Percentiles rank a stretch among this genome's conserved stretches.
phyloP scores from a whole-genome alignment of 2,888 invertebrate species.

The Meloe dianella region DNA sequence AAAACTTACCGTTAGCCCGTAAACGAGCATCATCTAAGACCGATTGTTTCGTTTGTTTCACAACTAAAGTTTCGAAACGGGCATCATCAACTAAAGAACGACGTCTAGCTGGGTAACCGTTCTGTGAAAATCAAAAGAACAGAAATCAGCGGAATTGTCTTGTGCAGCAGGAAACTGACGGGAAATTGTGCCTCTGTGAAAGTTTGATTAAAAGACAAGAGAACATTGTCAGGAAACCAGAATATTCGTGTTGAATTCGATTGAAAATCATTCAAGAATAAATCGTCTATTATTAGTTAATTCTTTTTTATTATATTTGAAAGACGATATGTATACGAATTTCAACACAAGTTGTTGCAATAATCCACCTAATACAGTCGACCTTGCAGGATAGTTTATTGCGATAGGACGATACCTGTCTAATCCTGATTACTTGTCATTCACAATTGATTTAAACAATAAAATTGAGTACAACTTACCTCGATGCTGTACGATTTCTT shows the following conservation, averaged over 20 bases:
- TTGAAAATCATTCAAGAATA: constrained; percentile 10
- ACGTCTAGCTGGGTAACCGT: constrained; percentile 94
- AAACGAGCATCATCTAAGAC: constrained; percentile 90
- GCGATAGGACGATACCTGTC: constrained; percentile 12
- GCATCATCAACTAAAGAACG: constrained; percentile 97
- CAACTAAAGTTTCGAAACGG: constrained; percentile 94
- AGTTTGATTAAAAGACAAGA: constrained; percentile 32
- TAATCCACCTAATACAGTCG: constrained; percentile 22
- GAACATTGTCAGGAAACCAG: background rate
- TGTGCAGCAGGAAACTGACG: constrained; percentile 38
- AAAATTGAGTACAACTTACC: constrained; percentile 67
- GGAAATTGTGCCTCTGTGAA: constrained; percentile 47
- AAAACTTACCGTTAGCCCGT: constrained; percentile 80
- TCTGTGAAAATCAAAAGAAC: constrained; percentile 68
- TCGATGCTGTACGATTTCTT: constrained; percentile 97
- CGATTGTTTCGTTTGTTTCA: constrained; percentile 92
- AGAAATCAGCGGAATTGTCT: constrained; percentile 44
- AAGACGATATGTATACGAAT: too few species aligned
- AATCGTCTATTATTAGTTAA: constrained; percentile 17
- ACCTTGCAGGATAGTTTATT: constrained; percentile 25
- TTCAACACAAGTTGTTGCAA: background rate
- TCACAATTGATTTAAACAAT: background rate
- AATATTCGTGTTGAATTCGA: constrained; percentile 2
- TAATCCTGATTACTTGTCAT: constrained; percentile 6
- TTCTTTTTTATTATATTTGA: background rate